Conservation (phyloP, 2,888 invertebrate genomes). For the Eupithecia inturbata region DNA sequence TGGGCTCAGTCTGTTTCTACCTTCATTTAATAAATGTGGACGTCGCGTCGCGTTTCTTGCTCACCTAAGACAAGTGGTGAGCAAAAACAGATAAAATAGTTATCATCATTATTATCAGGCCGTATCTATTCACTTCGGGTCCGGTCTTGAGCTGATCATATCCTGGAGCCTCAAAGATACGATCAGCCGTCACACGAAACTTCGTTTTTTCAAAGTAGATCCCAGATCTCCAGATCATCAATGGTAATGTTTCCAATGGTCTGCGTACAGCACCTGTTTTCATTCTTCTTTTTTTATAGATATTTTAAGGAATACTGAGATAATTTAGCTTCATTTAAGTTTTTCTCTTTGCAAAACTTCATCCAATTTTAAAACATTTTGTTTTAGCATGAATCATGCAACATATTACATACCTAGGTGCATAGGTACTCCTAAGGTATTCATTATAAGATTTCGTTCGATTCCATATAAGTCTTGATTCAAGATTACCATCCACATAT, state of each 20-base stretch:
- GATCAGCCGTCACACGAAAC: not conserved
- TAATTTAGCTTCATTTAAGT: not conserved
- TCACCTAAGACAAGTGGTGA: no score
- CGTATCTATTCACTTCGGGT: not conserved
- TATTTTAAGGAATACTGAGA: not conserved
- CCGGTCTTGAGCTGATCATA: not conserved
- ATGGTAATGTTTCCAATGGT: not conserved
- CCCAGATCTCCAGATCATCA: not conserved
- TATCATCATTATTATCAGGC: not conserved
- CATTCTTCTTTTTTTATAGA: not conserved
- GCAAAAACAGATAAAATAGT: not conserved
- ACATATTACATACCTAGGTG: not conserved
- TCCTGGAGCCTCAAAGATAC: not conserved
- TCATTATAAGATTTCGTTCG: not conserved
- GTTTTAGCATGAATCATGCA: slow-evolving; percentile 1
- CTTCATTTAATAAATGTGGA: no score
- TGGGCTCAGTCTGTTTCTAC: not conserved
- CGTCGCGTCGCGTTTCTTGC: no score
- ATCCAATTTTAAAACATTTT: not conserved
- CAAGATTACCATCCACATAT: not conserved
- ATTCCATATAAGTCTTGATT: not conserved
- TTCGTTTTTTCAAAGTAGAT: not conserved
- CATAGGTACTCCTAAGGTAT: not conserved
- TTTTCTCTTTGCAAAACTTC: not conserved
- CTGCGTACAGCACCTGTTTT: not conserved